Conservation (phyloP, 2,113 vertebrate genomes). For the Cinclus mexicanus region DNA sequence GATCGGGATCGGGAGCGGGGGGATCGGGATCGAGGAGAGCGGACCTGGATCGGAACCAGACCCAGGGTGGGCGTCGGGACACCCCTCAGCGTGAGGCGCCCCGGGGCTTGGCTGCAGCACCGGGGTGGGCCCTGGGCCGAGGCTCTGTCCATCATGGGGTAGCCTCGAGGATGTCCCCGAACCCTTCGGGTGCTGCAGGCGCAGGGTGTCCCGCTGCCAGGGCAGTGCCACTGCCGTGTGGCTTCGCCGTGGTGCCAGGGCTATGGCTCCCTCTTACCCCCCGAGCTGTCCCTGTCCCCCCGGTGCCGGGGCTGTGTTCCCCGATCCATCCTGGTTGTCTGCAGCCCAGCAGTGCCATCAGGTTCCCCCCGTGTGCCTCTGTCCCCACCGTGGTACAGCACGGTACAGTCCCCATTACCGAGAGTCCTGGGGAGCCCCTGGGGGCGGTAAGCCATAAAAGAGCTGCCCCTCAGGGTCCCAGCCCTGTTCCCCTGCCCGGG, state of each 20-base stretch:
- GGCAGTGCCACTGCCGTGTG: not conserved
- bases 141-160: not conserved
- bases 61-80: not conserved
- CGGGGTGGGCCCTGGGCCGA: not conserved
- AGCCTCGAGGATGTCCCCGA: not conserved
- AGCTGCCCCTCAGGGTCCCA: not conserved
- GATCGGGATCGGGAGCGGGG: not conserved
- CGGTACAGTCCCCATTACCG: too few species aligned
- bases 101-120: not conserved
- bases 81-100: not conserved
- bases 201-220: not conserved
- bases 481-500: not conserved
- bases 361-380: fast-evolving
- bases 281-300: not conserved
- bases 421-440: too few species aligned
- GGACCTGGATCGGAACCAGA: not conserved
- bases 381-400: not conserved
- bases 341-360: not conserved
- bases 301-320: not conserved
- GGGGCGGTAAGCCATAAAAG: too few species aligned
- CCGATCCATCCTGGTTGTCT: not conserved
- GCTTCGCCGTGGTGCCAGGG: not conserved
- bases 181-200: not conserved
- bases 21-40: not conserved
- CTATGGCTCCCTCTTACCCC: fast-evolving